Conservation (phyloP, 2,113 vertebrate genomes). For the Monopterus albus region DNA sequence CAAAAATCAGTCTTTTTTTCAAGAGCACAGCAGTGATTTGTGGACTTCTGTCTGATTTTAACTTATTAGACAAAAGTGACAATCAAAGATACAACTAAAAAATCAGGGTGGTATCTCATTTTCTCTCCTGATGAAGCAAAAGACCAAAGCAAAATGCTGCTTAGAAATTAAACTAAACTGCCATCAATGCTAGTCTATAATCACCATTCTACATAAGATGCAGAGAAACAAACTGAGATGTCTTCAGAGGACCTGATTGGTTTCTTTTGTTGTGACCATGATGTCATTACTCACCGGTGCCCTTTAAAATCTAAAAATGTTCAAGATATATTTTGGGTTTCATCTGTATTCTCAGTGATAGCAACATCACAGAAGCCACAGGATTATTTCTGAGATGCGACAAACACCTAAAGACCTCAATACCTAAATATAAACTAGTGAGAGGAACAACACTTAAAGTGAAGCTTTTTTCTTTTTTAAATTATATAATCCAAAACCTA, state of each 20-base stretch:
- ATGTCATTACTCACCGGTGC: not conserved
- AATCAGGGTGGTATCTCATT: not conserved
- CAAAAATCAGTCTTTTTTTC: not conserved
- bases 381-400: conserved; percentile 6
- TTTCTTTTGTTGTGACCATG: conserved; percentile 5
- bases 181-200: not conserved
- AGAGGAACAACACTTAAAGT: not conserved
- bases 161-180: not conserved
- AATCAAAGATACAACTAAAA: conserved; percentile 14
- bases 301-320: conserved; percentile 3
- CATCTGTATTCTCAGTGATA: not conserved
- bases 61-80: conserved; percentile 4
- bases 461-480: not conserved
- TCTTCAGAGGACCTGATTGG: not conserved
- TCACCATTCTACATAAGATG: too few species aligned
- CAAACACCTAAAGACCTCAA: not conserved
- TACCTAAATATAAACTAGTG: conserved; percentile 13
- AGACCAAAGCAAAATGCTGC: not conserved
- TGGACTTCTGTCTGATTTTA: not conserved
- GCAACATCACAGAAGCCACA: not conserved
- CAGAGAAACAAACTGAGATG: not conserved
- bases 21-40: not conserved
- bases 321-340: not conserved
- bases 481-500: not conserved
- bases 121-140: conserved; percentile 3